phyloP scores from a whole-genome alignment of 2,113 vertebrate species.

The Brachypteracias leptosomus region DNA sequence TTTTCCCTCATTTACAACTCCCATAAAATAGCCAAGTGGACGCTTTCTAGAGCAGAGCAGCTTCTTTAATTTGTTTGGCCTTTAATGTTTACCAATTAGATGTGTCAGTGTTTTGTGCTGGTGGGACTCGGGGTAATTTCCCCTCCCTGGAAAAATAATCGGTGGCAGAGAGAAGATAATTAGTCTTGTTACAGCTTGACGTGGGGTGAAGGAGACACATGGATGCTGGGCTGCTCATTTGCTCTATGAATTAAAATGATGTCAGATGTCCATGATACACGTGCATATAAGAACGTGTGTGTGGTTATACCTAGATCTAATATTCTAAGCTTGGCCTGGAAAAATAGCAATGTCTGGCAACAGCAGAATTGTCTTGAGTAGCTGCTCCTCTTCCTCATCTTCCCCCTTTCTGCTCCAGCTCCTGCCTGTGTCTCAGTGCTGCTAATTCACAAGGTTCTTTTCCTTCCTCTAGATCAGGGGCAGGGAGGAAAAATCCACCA shows the following conservation, averaged over 20 bases:
- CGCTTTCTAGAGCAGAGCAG: fast-evolving
- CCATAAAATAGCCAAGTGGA: neutral
- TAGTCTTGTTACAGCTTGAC: neutral
- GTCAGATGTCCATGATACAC: neutral
- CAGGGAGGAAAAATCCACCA: neutral
- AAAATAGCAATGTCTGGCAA: fast-evolving
- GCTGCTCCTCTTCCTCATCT: neutral
- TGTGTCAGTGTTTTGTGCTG: neutral
- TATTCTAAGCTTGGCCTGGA: neutral
- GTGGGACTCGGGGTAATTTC: neutral
- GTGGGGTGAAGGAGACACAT: neutral
- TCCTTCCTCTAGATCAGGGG: neutral
- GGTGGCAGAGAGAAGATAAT: neutral
- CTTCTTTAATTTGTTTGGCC: neutral
- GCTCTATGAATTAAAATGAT: neutral
- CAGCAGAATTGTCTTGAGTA: neutral
- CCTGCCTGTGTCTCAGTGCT: neutral
- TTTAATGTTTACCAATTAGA: neutral
- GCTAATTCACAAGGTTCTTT: neutral
- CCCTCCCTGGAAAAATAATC: neutral
- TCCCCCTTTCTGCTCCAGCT: neutral
- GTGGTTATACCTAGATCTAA: neutral
- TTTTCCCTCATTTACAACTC: neutral
- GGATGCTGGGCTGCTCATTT: neutral
- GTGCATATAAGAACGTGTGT: neutral